Evolutionary conservation across 2,113 vertebrate genomes (phyloP).

Genomic region (Aleadryas rufinucha): DNA sequence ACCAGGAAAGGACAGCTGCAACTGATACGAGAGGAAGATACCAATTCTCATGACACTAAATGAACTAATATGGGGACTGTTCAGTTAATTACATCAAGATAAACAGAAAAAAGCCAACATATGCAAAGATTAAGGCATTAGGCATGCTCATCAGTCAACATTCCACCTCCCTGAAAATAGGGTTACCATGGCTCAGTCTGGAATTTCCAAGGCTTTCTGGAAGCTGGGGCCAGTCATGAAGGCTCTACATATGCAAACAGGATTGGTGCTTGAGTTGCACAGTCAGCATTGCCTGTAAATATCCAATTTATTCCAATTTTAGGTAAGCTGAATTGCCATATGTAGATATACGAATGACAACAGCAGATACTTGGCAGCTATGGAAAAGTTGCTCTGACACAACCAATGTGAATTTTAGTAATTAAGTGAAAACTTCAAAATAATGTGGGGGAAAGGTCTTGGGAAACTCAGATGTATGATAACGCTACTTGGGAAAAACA

Average conservation of each 20-base stretch:
- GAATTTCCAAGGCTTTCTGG: background rate
- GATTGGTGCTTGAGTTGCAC: background rate
- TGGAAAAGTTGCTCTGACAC: background rate
- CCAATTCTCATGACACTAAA: conserved; percentile 44
- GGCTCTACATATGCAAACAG: background rate
- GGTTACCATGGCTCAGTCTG: background rate
- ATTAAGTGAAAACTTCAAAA: background rate
- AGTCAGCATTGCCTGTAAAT: background rate
- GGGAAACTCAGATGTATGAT: background rate
- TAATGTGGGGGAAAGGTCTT: background rate
- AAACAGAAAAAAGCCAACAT: conserved; percentile 19
- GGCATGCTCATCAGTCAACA: background rate
- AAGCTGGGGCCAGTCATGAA: background rate
- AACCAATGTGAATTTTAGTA: background rate
- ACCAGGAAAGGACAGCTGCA: conserved; percentile 25
- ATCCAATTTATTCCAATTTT: background rate
- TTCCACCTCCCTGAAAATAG: background rate
- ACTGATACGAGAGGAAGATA: background rate
- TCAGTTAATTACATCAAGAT: conserved; percentile 27
- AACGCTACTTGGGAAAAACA: background rate
- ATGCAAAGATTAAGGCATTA: background rate
- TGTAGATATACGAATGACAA: background rate
- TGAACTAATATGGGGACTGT: conserved; percentile 27
- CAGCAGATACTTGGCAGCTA: background rate
- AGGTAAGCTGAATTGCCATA: background rate